Evolutionary conservation across 2,888 invertebrate genomes (phyloP).

Genomic region (Eupithecia abbreviata): DNA sequence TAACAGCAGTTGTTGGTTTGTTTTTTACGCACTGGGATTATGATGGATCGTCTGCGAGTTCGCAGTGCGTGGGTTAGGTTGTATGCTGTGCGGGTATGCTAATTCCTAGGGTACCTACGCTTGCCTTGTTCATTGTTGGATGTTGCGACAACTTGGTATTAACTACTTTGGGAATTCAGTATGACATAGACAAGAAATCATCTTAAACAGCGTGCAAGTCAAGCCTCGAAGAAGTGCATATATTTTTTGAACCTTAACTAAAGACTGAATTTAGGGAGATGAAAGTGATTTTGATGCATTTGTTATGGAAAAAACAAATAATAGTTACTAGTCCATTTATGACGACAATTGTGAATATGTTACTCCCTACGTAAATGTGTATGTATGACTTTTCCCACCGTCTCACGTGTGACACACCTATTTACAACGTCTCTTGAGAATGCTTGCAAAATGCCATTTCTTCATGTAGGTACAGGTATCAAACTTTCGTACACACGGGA

Average conservation of each 20-base stretch:
- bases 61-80: slow-evolving; percentile 71
- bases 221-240: neutral
- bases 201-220: neutral
- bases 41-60: slow-evolving; percentile 72
- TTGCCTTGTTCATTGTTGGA: slow-evolving; percentile 70
- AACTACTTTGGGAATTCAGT: slow-evolving; percentile 17
- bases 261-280: too few relatives aligned
- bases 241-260: neutral
- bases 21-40: slow-evolving; percentile 63
- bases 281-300: too few relatives aligned
- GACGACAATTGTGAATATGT: too few relatives aligned
- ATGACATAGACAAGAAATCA: neutral
- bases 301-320: too few relatives aligned
- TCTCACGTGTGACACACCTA: neutral
- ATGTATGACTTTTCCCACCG: too few relatives aligned
- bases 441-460: neutral
- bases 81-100: slow-evolving; percentile 75
- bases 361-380: too few relatives aligned
- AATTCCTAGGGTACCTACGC: slow-evolving; percentile 67
- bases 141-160: slow-evolving; percentile 48
- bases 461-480: neutral
- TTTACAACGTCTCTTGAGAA: neutral
- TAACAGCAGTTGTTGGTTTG: slow-evolving; percentile 25
- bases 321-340: too few relatives aligned
- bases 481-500: neutral